phyloP scores from a whole-genome alignment of 1,140 invertebrate species.

The Globodera ellingtonae region DNA sequence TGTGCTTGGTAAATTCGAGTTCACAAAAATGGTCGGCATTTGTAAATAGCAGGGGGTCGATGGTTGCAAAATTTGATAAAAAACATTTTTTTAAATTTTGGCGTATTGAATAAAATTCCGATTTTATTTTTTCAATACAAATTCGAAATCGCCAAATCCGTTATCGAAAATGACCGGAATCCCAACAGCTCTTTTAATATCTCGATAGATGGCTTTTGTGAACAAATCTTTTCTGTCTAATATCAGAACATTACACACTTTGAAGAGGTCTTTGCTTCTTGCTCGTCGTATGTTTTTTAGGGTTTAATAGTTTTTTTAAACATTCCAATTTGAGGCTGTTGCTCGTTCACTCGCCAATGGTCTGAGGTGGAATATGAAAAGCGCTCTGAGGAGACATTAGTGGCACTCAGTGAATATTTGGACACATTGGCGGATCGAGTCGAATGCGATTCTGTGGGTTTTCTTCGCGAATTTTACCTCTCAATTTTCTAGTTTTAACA shows the following conservation, averaged over 20 bases:
- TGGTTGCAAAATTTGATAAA: too few species aligned
- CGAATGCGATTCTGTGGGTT: constrained; percentile 15
- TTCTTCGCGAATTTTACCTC: neutral
- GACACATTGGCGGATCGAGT: constrained; percentile 44
- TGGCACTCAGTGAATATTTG: constrained; percentile 42
- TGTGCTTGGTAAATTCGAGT: too few species aligned
- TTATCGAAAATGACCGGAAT: too few species aligned
- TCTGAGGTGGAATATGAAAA: constrained; percentile 43
- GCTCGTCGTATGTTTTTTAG: neutral
- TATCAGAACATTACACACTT: neutral
- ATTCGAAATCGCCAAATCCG: too few species aligned
- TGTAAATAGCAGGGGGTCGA: too few species aligned
- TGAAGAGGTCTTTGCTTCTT: neutral
- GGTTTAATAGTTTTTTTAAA: neutral
- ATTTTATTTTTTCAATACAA: too few species aligned
- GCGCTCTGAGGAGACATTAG: constrained; percentile 46
- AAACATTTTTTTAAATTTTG: too few species aligned
- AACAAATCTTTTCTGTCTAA: neutral
- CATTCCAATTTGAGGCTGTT: neutral
- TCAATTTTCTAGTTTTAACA: neutral
- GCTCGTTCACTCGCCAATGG: constrained; percentile 20
- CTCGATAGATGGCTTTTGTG: neutral
- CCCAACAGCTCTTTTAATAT: too few species aligned
- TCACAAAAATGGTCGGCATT: too few species aligned
- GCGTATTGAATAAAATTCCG: too few species aligned